Evolutionary conservation across 2,797 vertebrate species (phyloP).

Genomic region (Pipistrellus pipistrellus): DNA sequence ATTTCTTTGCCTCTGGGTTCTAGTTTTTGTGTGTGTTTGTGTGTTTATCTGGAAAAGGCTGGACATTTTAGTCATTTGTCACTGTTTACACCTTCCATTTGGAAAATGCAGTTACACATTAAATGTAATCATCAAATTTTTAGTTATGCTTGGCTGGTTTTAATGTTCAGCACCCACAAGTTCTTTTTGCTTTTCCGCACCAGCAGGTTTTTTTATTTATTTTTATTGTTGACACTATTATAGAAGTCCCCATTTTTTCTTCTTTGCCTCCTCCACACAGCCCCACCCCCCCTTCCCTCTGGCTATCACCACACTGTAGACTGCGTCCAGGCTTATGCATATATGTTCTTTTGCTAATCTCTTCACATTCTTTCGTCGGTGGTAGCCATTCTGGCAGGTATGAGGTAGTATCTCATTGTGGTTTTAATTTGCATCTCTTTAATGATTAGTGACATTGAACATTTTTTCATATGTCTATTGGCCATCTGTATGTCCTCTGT

Average conservation of each 20-base stretch:
- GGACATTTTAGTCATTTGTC: background rate
- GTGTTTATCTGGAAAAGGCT: background rate
- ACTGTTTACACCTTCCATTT: background rate
- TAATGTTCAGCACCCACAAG: constrained; percentile 22
- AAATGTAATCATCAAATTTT: constrained; percentile 36
- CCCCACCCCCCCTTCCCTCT: background rate
- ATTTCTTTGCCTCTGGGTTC: background rate
- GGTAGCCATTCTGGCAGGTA: too few relatives aligned
- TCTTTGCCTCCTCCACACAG: background rate
- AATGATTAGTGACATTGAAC: too few relatives aligned
- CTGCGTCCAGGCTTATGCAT: background rate
- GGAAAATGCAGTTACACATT: constrained; percentile 36
- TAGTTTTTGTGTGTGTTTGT: background rate
- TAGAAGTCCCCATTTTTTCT: background rate
- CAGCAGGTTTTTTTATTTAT: background rate
- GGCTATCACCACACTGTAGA: background rate
- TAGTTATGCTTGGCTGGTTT: constrained; percentile 45
- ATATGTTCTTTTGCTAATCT: background rate
- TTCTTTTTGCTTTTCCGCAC: background rate
- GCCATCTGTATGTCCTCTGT: too few relatives aligned
- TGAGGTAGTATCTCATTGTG: too few relatives aligned
- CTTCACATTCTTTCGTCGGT: background rate
- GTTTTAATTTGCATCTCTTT: too few relatives aligned
- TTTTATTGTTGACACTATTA: background rate
- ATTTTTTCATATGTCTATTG: too few relatives aligned